Base-by-base conservation (phyloP, 2,888 invertebrate genomes). In the Hirtodrosophila histrioides region DNA sequence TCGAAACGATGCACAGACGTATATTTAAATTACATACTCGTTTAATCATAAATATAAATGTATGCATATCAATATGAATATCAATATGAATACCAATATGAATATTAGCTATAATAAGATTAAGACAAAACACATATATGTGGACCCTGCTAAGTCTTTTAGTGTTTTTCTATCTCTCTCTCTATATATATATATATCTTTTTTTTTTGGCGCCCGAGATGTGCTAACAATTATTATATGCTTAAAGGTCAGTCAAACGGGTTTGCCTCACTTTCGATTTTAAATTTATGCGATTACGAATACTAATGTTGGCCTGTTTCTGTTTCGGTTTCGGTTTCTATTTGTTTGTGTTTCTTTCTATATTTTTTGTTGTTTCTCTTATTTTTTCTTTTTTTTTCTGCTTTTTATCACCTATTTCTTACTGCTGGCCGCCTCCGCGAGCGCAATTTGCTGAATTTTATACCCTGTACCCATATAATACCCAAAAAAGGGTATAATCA, bases 221-320 rank as follows among this genome's bases (percentile, higher is more conserved):
- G 82, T 82, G 82, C 82, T 85, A 82, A 82, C 77, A 63, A 68
- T 75, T 81, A 84, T 85, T 82, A 75, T 31, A 71, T 78, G 82
- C 79, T 69, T 82, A 85, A 82, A 82, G 82, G 82, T 82, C 85
- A 82, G 51, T 45, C 72, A 79, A 82, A 82, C 82, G 66, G 65
- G 82, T 82, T 75, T 61, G 39, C 53, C 63, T 82, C 72, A 85
- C 82, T 82, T 82, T 82, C 82, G 82, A 85, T 85, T 77, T 84
- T 68, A 66, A 72, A 69, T 69, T 75, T 46, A 75, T 68, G 39
- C 66, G 37, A 65, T 74, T 58, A 60, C 60, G 60, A 65, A 66
- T 63, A 55, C 63, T 48, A 76, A 74, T 68, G 60, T 61, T 46
- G 50, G 43, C 31, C 54, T 51, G 44, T 49, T 44, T 56, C 35